phyloP scores from a whole-genome alignment of 2,888 invertebrate genomes.

The Anoncus sp. region DNA sequence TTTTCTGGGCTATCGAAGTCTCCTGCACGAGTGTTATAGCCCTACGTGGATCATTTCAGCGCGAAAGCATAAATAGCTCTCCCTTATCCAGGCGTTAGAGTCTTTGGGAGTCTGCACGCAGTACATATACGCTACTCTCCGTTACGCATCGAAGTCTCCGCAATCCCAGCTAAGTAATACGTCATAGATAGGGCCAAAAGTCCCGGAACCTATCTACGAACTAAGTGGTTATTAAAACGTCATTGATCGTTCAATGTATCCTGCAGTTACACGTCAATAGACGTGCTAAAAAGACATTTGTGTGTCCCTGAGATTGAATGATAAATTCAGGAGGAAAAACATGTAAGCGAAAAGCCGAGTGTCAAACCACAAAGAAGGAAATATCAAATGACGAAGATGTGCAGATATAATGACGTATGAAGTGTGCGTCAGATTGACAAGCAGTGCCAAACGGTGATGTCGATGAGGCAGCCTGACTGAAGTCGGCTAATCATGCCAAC shows the following conservation, averaged over 20 bases:
- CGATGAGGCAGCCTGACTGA: background rate
- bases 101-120: background rate
- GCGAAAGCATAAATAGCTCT: background rate
- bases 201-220: conserved; percentile 12
- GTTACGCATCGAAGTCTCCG: conserved; percentile 51
- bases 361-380: conserved; percentile 16
- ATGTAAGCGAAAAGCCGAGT: conserved; percentile 14
- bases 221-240: conserved; percentile 10
- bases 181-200: conserved; percentile 9
- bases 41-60: background rate
- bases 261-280: conserved; percentile 14
- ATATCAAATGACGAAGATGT: background rate
- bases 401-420: background rate
- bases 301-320: conserved; percentile 24
- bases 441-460: no score
- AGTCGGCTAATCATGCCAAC: no score
- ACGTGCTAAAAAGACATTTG: background rate
- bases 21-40: conserved; percentile 5
- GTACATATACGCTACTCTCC: background rate
- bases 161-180: conserved; percentile 8
- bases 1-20: conserved; percentile 6
- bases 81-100: conserved; percentile 11
- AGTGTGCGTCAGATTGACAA: no score
- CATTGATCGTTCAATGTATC: conserved; percentile 10
- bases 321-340: conserved; percentile 14